A percentile compares a stretch with the other conserved stretches of the same genome.
Conservation (phyloP, 2,888 invertebrate species). For the Meghimatium bilineatum region DNA sequence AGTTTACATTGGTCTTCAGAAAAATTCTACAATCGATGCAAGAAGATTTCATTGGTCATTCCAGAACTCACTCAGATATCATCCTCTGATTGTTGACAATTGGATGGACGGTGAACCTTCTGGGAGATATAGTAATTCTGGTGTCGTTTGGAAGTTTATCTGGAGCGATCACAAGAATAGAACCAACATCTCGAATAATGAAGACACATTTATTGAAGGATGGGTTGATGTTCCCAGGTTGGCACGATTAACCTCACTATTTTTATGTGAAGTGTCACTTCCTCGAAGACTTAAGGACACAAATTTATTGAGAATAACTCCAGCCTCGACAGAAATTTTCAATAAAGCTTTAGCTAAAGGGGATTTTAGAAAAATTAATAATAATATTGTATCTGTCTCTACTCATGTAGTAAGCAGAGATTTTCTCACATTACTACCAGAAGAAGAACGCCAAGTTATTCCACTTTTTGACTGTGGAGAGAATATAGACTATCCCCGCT, state of each 20-base stretch:
- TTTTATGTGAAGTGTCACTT: not conserved
- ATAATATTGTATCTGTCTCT: conserved; percentile 3
- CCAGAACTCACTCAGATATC: too few relatives aligned
- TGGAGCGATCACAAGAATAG: too few relatives aligned
- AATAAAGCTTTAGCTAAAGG: not conserved
- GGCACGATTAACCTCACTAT: not conserved
- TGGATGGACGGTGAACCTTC: not conserved
- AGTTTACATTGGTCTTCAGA: not conserved
- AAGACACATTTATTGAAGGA: not conserved
- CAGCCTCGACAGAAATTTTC: not conserved
- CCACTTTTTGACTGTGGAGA: conserved; percentile 10
- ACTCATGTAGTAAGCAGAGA: not conserved
- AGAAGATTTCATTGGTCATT: not conserved
- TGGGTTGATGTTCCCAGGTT: not conserved
- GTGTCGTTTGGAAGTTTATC: not conserved
- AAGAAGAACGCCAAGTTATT: too few relatives aligned
- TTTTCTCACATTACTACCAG: not conserved
- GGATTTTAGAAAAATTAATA: not conserved
- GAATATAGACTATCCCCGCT: not conserved
- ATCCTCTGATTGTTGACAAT: not conserved
- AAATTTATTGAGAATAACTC: not conserved
- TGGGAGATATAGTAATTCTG: not conserved
- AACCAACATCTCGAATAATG: not conserved
- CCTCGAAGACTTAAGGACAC: not conserved
- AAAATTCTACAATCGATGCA: not conserved